Evolutionary conservation across 2,888 invertebrate species (phyloP), one percentile per base, ranked within the genome.

Genomic region (Orthosia gothica): DNA sequence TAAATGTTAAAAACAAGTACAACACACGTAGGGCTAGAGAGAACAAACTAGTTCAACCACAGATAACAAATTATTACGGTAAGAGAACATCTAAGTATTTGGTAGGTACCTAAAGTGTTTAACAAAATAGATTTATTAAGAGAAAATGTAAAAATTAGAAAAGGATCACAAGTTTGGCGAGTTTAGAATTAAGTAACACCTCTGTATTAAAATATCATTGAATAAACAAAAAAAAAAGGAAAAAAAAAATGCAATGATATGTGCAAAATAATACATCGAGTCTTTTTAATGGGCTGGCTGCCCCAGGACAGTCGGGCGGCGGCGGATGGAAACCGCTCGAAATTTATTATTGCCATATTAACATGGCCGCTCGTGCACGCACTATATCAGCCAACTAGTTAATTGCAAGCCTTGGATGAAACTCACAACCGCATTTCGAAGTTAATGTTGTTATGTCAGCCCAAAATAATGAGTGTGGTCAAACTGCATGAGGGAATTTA

Each of bases 311-410:
- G 90, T 84, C 86, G 77, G 86, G 84, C 81, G 88, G 89, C 76
- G 83, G 86, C 87, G 88, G 91, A 92, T 92, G 93, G 89, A 91
- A 93, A 93, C 93, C 93, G 90, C 92, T 91, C 87, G 86, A 93
- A 95, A 95, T 95, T 95, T 95, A 95, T 95, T 95, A 95, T 96
- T 94, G 94, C 92, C 92, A 93, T 95, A 95, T 95, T 94, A 95
- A 93, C 94, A 92, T 91, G 91, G 88, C 87, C 87, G 89, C 81
- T 89, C 88, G 89, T 86, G 89, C 90, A 89, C 91, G 93, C 93
- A 94, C 92, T 95, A 93, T 93, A 94, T 94, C 94, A 94, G 92
- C 89, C 92, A 91, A 92, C 93, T 94, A 93, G 94, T 95, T 95
- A 95, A 95, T 95, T 95, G 95, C 93, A 93, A 93, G 92, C 91